phyloP scores from a whole-genome alignment of 2,113 vertebrate species.

The Syngnathoides biaculeatus region DNA sequence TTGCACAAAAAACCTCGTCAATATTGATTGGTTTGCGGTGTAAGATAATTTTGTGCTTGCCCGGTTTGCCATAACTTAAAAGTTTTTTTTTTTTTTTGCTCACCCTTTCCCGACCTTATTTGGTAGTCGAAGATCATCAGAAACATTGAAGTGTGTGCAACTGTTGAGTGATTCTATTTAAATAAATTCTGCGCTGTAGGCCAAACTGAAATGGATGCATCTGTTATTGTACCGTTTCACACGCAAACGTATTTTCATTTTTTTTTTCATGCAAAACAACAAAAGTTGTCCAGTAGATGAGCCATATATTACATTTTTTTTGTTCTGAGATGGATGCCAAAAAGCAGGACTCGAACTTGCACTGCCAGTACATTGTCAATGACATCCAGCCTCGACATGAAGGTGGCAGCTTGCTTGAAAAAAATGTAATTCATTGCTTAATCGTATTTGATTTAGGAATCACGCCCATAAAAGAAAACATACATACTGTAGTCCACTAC shows the following conservation, averaged over 20 bases:
- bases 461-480: too few relatives aligned
- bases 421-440: too few relatives aligned
- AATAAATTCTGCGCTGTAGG: slow-evolving; percentile 43
- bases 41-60: slow-evolving; percentile 3
- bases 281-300: neutral
- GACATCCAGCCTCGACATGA: too few relatives aligned
- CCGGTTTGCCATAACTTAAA: slow-evolving; percentile 21
- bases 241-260: neutral
- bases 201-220: neutral
- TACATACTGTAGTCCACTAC: too few relatives aligned
- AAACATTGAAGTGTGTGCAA: slow-evolving; percentile 18
- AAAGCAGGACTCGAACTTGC: too few relatives aligned
- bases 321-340: too few relatives aligned
- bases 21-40: slow-evolving; percentile 29
- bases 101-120: slow-evolving; percentile 22
- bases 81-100: slow-evolving; percentile 12
- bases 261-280: neutral
- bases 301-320: too few relatives aligned
- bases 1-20: slow-evolving; percentile 8
- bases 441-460: too few relatives aligned
- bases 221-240: neutral
- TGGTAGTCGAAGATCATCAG: slow-evolving; percentile 22
- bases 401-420: too few relatives aligned
- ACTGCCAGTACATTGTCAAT: too few relatives aligned
- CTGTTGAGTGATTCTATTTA: slow-evolving; percentile 52